phyloP scores from a whole-genome alignment of 2,888 invertebrate species.

The Tenthredo notha region DNA sequence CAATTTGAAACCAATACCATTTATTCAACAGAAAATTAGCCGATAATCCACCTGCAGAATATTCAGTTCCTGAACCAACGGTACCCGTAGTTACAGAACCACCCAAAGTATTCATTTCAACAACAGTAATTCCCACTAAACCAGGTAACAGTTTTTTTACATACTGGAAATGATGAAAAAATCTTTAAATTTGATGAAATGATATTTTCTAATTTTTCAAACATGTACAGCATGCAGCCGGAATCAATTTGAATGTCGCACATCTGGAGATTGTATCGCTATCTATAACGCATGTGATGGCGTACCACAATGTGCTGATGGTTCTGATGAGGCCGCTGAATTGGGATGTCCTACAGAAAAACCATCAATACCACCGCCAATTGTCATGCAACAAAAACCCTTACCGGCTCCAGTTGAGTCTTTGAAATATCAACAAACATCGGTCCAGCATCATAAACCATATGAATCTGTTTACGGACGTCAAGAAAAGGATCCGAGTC shows the following conservation, averaged over 20 bases:
- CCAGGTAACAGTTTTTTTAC: conserved; percentile 61
- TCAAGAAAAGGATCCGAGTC: conserved; percentile 64
- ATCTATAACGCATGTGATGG: conserved; percentile 97
- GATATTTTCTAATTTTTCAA: not conserved
- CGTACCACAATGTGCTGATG: conserved; percentile 94
- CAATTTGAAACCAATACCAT: not conserved
- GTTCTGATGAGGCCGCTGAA: conserved; percentile 94
- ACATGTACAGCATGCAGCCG: conserved; percentile 83
- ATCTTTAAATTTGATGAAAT: conserved; percentile 12
- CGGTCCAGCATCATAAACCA: conserved; percentile 66
- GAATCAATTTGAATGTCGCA: conserved; percentile 93
- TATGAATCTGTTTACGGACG: conserved; percentile 67
- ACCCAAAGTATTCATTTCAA: conserved; percentile 62
- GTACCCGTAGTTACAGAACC: conserved; percentile 62
- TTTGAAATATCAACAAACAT: conserved; percentile 70
- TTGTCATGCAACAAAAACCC: conserved; percentile 62
- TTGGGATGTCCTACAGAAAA: conserved; percentile 85
- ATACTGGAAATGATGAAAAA: not conserved
- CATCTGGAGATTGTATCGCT: conserved; percentile 94
- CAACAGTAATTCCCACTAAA: conserved; percentile 66
- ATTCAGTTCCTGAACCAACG: conserved; percentile 66
- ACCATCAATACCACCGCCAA: conserved; percentile 73
- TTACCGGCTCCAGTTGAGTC: conserved; percentile 62
- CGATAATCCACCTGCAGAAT: conserved; percentile 64
- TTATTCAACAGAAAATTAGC: conserved; percentile 65